Percentiles rank a stretch among this genome's conserved stretches.
These are phyloP conservation scores for Crocallis elinguaria DNA, from an alignment of 2,888 invertebrate species.

Conservation along the genomic window DNA sequence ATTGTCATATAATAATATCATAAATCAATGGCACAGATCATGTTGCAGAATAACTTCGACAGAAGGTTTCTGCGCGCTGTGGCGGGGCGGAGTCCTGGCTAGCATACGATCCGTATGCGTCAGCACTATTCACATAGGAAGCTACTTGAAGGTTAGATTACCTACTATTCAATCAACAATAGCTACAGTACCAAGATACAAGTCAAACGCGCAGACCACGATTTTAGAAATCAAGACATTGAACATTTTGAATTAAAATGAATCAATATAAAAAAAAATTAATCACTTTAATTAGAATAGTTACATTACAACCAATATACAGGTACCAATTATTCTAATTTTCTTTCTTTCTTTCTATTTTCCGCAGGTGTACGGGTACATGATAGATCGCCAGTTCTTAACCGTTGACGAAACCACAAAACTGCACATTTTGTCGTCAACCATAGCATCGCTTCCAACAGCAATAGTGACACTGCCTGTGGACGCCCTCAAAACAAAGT, in stretches of 20 bases:
- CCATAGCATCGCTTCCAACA: slow-evolving; percentile 96
- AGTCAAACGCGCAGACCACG: no score
- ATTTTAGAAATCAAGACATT: no score
- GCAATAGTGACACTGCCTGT: slow-evolving; percentile 97
- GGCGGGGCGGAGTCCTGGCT: slow-evolving; percentile 94
- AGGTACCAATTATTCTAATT: no score
- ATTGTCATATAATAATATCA: no score
- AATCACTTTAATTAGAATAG: no score
- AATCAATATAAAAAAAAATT: no score
- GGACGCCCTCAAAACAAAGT: slow-evolving; percentile 98
- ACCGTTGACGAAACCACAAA: slow-evolving; percentile 78
- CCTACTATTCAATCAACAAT: background rate
- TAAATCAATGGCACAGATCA: background rate
- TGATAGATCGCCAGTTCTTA: background rate
- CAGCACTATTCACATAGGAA: slow-evolving; percentile 96
- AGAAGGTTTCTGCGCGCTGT: slow-evolving; percentile 89
- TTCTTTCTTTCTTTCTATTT: no score
- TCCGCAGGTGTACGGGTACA: no score
- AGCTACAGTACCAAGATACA: no score
- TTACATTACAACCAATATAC: no score
- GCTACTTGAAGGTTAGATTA: slow-evolving; percentile 90
- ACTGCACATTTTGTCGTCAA: slow-evolving; percentile 94
- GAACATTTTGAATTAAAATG: no score
- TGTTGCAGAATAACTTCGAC: slow-evolving; percentile 1
- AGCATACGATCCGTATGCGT: slow-evolving; percentile 96